A percentile compares a stretch with the other conserved stretches of the same genome.
phyloP scores from a whole-genome alignment of 2,888 invertebrate genomes.

The Acheta domesticus region DNA sequence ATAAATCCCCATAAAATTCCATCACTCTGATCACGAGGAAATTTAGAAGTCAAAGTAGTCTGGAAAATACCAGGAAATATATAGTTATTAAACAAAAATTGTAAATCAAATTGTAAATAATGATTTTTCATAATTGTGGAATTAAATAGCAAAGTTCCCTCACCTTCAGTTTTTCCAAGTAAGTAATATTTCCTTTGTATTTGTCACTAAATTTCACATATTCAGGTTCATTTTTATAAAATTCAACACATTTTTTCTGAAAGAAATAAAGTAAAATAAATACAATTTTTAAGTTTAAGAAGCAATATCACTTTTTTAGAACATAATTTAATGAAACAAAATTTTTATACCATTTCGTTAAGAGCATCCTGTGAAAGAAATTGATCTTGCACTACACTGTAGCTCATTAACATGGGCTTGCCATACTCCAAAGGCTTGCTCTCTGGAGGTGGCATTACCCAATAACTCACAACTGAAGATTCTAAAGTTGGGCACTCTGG shows the following conservation, averaged over 20 bases:
- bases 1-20: conserved; percentile 76
- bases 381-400: conserved; percentile 77
- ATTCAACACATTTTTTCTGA: conserved; percentile 74
- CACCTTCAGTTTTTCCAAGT: conserved; percentile 78
- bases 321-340: neutral
- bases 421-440: conserved; percentile 89
- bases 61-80: conserved; percentile 37
- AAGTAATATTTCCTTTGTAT: conserved; percentile 69
- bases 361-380: conserved; percentile 76
- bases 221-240: conserved; percentile 70
- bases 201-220: conserved; percentile 64
- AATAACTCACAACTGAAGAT: conserved; percentile 81
- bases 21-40: conserved; percentile 75
- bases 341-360: conserved; percentile 65
- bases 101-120: no score
- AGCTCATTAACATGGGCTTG: conserved; percentile 85
- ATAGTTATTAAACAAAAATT: neutral
- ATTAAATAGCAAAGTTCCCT: conserved; percentile 19
- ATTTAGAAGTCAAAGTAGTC: conserved; percentile 73
- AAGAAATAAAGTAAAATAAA: conserved; percentile 38
- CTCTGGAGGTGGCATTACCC: conserved; percentile 96
- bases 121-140: no score
- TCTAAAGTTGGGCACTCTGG: conserved; percentile 75
- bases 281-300: neutral
- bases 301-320: neutral